Conservation (phyloP, 2,113 vertebrate species). For the pig (Sus scrofa) region DNA sequence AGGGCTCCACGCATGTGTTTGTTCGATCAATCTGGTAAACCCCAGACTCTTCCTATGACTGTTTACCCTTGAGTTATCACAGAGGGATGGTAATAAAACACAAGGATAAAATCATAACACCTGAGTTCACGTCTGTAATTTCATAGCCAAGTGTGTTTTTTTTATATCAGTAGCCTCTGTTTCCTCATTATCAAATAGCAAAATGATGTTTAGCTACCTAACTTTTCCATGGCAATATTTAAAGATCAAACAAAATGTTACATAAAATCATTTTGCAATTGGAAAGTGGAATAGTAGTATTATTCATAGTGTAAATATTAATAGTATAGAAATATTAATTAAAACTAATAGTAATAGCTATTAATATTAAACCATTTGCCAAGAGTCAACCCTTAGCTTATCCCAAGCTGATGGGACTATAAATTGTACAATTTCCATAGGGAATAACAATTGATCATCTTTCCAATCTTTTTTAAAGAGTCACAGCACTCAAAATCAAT, state of each 20-base stretch:
- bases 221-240: background rate
- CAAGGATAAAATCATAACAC: background rate
- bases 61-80: background rate
- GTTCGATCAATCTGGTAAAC: background rate
- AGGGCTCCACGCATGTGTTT: background rate
- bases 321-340: background rate
- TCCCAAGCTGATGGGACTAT: background rate
- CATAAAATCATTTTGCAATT: background rate
- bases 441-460: background rate
- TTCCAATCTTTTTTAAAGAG: background rate
- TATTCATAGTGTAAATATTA: background rate
- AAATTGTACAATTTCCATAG: background rate
- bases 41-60: background rate
- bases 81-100: background rate
- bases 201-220: background rate
- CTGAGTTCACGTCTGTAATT: background rate
- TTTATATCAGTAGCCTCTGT: background rate
- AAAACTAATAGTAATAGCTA: background rate
- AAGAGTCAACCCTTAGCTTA: background rate
- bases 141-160: background rate
- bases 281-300: background rate
- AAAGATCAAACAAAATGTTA: background rate
- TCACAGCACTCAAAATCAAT: background rate
- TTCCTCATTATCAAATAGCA: background rate
- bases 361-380: background rate